These are phyloP conservation scores for Anoplopoma fimbria DNA, from an alignment of 2,113 vertebrate genomes.

Conservation along the genomic window DNA sequence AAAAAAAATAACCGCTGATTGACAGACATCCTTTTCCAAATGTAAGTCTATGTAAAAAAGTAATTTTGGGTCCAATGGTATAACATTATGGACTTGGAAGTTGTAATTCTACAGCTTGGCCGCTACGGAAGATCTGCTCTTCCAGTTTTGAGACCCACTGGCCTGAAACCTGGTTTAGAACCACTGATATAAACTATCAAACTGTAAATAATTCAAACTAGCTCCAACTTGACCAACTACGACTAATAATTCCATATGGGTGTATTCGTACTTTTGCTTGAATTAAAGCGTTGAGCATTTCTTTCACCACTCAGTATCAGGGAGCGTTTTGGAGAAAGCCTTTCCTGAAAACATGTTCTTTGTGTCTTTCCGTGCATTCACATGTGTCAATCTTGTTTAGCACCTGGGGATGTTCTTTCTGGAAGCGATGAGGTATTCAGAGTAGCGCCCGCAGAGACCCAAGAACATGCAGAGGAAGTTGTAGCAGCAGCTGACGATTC, in stretches of 20 bases:
- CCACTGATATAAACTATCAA: background rate
- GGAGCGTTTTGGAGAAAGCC: background rate
- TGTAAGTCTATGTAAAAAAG: background rate
- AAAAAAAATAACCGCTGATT: too few species aligned
- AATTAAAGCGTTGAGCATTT: background rate
- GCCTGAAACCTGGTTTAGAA: too few species aligned
- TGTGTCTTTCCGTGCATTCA: constrained; percentile 40
- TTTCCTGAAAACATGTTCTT: constrained; percentile 22
- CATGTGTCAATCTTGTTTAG: constrained; percentile 69
- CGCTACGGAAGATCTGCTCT: background rate
- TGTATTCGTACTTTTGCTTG: background rate
- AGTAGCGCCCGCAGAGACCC: constrained; percentile 39
- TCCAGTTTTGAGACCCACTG: background rate
- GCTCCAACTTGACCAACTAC: background rate
- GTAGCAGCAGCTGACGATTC: background rate
- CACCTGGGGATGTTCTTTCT: constrained; percentile 81
- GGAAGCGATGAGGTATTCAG: constrained; percentile 47
- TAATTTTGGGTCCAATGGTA: background rate
- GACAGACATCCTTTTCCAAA: too few species aligned
- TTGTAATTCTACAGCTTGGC: background rate
- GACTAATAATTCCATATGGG: background rate
- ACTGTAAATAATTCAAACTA: background rate
- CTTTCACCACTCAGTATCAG: background rate
- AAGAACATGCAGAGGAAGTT: constrained; percentile 31
- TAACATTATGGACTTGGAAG: background rate